These are phyloP conservation scores for Benthosema pterotum DNA, from an alignment of 2,797 vertebrate genomes.

Conservation along the genomic window DNA sequence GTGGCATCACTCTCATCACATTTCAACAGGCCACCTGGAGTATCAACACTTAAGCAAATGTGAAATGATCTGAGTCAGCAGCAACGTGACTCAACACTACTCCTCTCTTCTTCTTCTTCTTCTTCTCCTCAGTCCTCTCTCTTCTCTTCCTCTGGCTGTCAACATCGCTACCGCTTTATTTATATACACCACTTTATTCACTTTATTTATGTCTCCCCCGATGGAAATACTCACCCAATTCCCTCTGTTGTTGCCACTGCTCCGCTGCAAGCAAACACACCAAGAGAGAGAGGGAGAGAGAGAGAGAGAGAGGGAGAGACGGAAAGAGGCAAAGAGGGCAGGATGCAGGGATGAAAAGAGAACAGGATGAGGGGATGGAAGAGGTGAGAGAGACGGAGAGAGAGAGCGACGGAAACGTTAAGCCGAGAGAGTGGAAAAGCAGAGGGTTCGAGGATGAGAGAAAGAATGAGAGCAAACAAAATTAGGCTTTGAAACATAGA, in stretches of 20 bases:
- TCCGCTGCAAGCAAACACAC: no score
- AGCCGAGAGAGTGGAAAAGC: neutral
- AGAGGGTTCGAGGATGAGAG: neutral
- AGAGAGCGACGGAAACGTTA: neutral
- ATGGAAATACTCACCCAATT: conserved; percentile 28
- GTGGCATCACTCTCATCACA: no score
- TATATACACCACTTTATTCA: conserved; percentile 23
- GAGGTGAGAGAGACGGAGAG: neutral
- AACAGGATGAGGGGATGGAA: neutral
- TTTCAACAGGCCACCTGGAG: no score
- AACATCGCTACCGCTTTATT: conserved; percentile 8
- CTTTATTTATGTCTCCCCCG: conserved; percentile 22
- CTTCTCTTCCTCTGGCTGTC: neutral
- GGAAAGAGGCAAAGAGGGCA: neutral
- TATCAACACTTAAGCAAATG: no score
- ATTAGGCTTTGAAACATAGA: neutral
- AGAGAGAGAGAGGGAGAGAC: no score
- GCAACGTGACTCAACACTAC: neutral
- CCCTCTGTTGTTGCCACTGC: neutral
- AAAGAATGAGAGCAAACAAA: neutral
- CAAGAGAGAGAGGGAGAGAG: no score
- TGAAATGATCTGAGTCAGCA: no score
- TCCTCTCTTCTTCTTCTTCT: neutral
- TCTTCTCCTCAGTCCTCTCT: neutral
- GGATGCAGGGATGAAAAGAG: neutral